These are phyloP conservation scores for Cydia fagiglandana DNA, from an alignment of 1,140 invertebrate genomes.

Conservation along the genomic window DNA sequence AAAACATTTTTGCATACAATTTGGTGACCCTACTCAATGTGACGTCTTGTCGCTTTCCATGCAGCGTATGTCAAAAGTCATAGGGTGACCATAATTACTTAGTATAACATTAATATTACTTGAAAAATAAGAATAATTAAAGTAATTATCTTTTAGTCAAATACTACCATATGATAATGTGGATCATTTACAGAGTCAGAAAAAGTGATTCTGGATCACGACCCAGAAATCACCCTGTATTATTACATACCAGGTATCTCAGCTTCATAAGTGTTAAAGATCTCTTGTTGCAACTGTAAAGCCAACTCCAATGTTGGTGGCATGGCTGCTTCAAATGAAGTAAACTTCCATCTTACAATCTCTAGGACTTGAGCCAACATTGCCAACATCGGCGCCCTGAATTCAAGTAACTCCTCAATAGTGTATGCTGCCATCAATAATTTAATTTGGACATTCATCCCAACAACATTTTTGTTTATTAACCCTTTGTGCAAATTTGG, in stretches of 20 bases:
- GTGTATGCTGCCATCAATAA: conserved; percentile 50
- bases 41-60: no score
- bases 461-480: conserved; percentile 48
- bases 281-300: conserved; percentile 50
- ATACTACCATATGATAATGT: no score
- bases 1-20: no score
- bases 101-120: no score
- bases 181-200: no score
- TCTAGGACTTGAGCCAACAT: conserved; percentile 65
- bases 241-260: conserved; percentile 53
- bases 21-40: no score
- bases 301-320: conserved; percentile 51
- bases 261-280: conserved; percentile 52
- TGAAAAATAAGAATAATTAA: no score
- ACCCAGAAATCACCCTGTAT: no score
- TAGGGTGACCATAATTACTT: no score
- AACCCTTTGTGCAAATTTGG: conserved; percentile 60
- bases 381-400: conserved; percentile 62
- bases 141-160: no score
- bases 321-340: conserved; percentile 47
- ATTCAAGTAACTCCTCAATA: conserved; percentile 54
- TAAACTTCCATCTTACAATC: conserved; percentile 61
- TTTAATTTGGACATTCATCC: conserved; percentile 54
- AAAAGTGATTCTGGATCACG: no score
- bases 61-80: no score